Conservation (phyloP, 2,888 invertebrate genomes). For the Prenolepis imparis region DNA sequence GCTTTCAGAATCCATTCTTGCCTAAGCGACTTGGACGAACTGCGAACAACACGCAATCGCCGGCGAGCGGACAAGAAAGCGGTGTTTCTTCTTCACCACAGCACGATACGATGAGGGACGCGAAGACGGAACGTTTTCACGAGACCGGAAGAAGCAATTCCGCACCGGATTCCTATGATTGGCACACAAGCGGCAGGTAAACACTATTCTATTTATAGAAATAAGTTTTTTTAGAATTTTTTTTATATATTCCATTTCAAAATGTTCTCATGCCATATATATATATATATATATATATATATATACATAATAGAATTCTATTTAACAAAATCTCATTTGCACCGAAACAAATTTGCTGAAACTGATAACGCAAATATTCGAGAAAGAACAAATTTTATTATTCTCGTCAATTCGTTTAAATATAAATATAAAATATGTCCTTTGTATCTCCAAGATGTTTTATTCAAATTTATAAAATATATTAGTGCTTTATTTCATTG, state of each 20-base stretch:
- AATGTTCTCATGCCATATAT: neutral
- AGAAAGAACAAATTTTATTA: neutral
- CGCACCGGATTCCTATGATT: constrained; percentile 91
- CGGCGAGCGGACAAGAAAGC: constrained; percentile 57
- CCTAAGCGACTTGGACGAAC: constrained; percentile 80
- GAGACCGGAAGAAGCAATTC: constrained; percentile 91
- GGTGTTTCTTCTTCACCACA: neutral
- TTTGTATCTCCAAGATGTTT: neutral
- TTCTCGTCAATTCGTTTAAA: neutral
- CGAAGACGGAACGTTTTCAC: constrained; percentile 87
- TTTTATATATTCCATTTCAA: constrained; percentile 8
- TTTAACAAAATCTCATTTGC: neutral
- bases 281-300: no score
- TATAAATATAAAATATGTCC: neutral
- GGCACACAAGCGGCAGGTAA: constrained; percentile 84
- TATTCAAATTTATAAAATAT: neutral
- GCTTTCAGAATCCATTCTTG: constrained; percentile 88
- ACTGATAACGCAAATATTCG: neutral
- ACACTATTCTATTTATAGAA: neutral
- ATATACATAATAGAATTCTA: neutral
- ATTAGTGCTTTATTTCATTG: neutral
- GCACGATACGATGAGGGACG: constrained; percentile 46
- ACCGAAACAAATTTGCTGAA: neutral
- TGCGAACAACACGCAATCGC: constrained; percentile 76
- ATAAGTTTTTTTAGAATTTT: neutral